Evolutionary conservation across 2,113 vertebrate species (phyloP), one percentile per base, ranked within the genome.

Genomic region (Motacilla tschutschensis): DNA sequence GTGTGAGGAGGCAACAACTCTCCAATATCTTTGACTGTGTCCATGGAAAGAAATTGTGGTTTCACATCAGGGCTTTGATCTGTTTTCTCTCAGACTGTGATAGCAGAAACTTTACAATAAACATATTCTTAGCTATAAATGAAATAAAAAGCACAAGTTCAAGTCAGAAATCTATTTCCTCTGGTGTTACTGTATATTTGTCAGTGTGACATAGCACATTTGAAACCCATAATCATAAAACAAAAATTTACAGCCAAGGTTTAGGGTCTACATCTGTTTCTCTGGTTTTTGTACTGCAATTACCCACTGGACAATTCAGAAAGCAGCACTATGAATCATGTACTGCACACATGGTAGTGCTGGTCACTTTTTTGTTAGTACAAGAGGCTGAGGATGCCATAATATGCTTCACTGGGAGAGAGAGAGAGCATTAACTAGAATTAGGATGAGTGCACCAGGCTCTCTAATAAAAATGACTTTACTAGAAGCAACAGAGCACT

Each of bases 181-280:
- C 95, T 93, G 91, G 90, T 95, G 89, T 96, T 96, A 96, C 94
- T 94, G 89, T 93, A 28, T 93, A 95, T 96, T 96, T 97, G 96
- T 96, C 96, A 94, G 92, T 92, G 94, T 96, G 96, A 96, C 96
- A 96, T 95, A 95, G 95, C 94, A 89, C 95, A 96, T 97, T 97
- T 96, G 95, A 97, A 97, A 95, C 93, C 96, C 94, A 97, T 97
- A 96, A 97, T 97, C 96, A 97, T 97, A 97, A 97, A 97, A 71
- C 95, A 96, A 96, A 95, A 96, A 96, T 97, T 97, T 97, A 97
- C 94, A 96, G 95, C 96, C 92, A 83, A 88, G 93, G 93, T 96
- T 96, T 96, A 96, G 95, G 95, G 96, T 96, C 94, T 97, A 95
- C 96, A 97, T 97, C 96, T 96, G 96, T 97, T 96, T 97, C 95